Conservation (phyloP, 2,797 vertebrate species). For the Phataginus tricuspis region DNA sequence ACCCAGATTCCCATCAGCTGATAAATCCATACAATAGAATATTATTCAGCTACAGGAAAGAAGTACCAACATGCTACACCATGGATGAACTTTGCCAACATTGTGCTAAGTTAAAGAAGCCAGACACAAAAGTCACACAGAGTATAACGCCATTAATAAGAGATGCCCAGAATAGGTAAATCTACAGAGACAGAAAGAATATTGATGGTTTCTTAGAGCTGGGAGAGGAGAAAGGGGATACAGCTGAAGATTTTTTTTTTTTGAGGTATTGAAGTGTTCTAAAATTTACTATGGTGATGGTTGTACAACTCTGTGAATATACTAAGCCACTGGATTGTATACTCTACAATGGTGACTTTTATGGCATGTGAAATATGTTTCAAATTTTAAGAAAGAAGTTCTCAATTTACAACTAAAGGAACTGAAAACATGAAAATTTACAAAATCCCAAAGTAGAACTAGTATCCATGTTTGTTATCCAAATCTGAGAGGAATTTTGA, state of each 20-base stretch:
- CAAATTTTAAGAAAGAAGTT: background rate
- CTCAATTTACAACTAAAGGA: background rate
- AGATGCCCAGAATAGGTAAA: background rate
- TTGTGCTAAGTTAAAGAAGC: background rate
- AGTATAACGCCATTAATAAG: background rate
- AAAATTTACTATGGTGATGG: background rate
- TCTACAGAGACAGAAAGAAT: background rate
- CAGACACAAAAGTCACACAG: background rate
- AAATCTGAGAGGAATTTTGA: background rate
- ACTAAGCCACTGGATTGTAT: background rate
- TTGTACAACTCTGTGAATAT: background rate
- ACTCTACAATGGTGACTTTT: background rate
- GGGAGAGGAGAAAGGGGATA: background rate
- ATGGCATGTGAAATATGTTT: background rate
- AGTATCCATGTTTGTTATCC: background rate
- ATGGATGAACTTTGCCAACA: background rate
- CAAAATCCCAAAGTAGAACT: background rate
- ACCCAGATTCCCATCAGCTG: background rate
- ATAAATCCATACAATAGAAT: background rate
- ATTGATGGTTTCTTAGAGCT: background rate
- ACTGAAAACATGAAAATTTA: background rate
- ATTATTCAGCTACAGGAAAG: background rate
- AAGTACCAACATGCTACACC: background rate
- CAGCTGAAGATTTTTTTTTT: background rate
- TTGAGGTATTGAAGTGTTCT: background rate